phyloP scores from a whole-genome alignment of 1,140 invertebrate species.

The Habropoda laboriosa region DNA sequence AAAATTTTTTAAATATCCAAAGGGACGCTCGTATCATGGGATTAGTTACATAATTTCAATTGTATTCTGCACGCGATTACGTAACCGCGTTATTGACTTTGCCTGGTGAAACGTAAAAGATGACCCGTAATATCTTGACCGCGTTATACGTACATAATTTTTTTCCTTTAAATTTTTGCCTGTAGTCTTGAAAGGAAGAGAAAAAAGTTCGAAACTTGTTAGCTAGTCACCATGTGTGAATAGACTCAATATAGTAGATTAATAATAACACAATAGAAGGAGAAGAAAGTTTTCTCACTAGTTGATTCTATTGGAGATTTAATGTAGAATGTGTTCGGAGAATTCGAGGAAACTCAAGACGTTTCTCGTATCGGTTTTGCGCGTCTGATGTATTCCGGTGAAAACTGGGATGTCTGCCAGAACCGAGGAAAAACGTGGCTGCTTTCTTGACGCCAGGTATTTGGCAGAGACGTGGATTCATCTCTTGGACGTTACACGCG shows the following conservation, averaged over 20 bases:
- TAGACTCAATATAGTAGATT: too few relatives aligned
- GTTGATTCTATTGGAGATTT: not conserved
- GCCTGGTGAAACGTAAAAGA: conserved; percentile 18
- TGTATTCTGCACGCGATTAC: conserved; percentile 36
- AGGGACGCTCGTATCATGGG: not conserved
- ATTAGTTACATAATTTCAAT: conserved; percentile 44
- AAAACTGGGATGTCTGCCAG: conserved; percentile 58
- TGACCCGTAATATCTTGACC: not conserved
- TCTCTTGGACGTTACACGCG: not conserved
- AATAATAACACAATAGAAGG: too few relatives aligned
- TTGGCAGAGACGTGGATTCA: conserved; percentile 27
- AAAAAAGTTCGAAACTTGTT: too few relatives aligned
- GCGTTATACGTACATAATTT: not conserved
- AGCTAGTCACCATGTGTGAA: too few relatives aligned
- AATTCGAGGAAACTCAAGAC: conserved; percentile 48
- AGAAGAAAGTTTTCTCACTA: too few relatives aligned
- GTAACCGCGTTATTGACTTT: conserved; percentile 48
- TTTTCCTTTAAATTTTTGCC: not conserved
- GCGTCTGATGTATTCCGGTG: conserved; percentile 46
- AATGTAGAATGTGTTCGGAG: too few relatives aligned
- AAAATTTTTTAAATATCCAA: not conserved
- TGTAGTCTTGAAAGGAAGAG: not conserved
- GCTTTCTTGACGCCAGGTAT: conserved; percentile 51
- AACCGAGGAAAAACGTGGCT: conserved; percentile 42
- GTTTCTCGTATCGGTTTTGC: conserved; percentile 50